phyloP scores from a whole-genome alignment of 1,140 invertebrate genomes.

The Muscidifurax raptorellus region DNA sequence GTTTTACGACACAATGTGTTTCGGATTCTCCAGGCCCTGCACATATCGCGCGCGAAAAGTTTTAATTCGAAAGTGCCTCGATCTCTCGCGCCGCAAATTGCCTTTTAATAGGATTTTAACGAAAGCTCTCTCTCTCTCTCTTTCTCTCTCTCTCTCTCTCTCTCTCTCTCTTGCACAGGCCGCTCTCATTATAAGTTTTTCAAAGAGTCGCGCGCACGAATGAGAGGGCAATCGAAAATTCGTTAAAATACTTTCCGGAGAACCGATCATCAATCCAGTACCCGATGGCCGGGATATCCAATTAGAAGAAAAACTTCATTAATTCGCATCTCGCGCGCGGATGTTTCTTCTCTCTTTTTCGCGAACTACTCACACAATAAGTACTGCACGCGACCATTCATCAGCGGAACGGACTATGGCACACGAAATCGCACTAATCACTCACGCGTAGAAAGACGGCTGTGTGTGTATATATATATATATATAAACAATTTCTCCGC shows the following conservation, averaged over 20 bases:
- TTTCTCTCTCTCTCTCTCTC: background rate
- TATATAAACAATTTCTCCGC: background rate
- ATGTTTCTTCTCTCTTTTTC: background rate
- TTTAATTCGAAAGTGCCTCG: background rate
- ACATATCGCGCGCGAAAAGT: background rate
- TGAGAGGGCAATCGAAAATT: background rate
- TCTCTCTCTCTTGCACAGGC: background rate
- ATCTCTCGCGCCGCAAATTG: background rate
- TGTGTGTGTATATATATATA: background rate
- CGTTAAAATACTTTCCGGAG: background rate
- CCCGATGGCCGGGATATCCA: background rate
- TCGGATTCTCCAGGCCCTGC: background rate
- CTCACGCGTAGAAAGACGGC: background rate
- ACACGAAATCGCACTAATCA: background rate
- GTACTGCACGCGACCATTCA: background rate
- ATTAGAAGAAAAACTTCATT: background rate
- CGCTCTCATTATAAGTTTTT: background rate
- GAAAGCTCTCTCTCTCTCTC: background rate
- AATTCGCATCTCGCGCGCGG: background rate
- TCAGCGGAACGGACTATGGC: background rate
- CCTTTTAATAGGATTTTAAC: conserved; percentile 2
- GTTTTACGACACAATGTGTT: background rate
- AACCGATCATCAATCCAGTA: background rate
- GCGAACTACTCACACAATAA: background rate
- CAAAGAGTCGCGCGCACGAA: background rate